Base-by-base conservation (phyloP, 2,797 vertebrate species). In the Gymnothorax reevesii region DNA sequence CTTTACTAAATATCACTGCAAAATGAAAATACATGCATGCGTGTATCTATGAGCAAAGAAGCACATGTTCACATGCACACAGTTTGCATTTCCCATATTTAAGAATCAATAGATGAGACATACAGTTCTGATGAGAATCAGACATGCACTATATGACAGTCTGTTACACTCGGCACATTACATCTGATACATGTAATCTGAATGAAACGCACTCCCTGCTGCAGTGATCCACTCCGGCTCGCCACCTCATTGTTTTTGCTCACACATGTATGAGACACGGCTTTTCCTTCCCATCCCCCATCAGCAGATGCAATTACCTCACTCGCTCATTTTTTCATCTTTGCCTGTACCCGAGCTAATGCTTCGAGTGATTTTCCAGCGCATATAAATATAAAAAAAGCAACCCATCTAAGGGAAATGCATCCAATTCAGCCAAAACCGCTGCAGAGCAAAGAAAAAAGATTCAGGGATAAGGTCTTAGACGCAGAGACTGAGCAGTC, bases 401-500 rank as follows among this genome's bases (percentile, higher is more conserved):
- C 90, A 94, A 92, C 88, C 55, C 90, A 87, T 79, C 55, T 87
- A 25, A 54, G 86, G 64, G 84, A 85, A 85, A 91, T 90, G 91
- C 90, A 92, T 90, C 91, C 92, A 91, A 90, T 89, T 87, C 7
- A 66, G 85, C 83, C 87, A 86, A 73, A 71, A 88, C 91, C 92
- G 92, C 90, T 88, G 88, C 88, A 88, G 84, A 89, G 89, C 88
- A 89, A 85, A 55, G 88, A 66, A 80, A 87, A 84, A 86, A 84
- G 84, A 84, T 87, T 86, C 69, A 83, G 27, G 55, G 87, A 57
- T 64, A 80, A 79, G 86, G 77, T 84, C 84, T 87, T 86, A 83
- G 84, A 90, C 88, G 92, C 89, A 90, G 94, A 95, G 94, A 92
- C 92, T 93, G 91, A 93, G 93, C 94, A 94, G 94, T 92, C 94